Evolutionary conservation across 2,888 invertebrate genomes (phyloP), one percentile per base, ranked within the genome.

Genomic region (Blastobasis adustella): DNA sequence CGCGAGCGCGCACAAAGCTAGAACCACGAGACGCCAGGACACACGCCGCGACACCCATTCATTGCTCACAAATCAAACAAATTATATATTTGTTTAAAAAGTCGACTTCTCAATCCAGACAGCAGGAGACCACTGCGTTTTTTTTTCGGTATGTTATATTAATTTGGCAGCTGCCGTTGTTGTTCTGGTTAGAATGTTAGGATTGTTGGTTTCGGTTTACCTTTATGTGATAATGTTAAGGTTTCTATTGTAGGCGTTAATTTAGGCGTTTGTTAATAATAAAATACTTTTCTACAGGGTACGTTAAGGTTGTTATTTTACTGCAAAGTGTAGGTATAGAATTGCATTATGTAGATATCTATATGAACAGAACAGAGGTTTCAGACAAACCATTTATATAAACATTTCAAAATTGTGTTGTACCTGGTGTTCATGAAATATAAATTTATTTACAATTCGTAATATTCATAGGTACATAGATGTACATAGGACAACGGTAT

Each of bases 1-100:
- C 86, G 84, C 75, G 76, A 78, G 69, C 72, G 56, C 55, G 75
- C 71, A 87, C 87, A 87, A 87, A 77, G 71, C 61, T 58, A 23
- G 23, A 23, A 63, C 65, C 65, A 67, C 71, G 71, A 70, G 68
- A 62, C 73, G 67, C 65, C 65, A 67, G 70, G 71, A 70, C 67
- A 62, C 73, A 67, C 63, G 67, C 64, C 67, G 67, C 67, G 70
- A 73, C 70, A 75, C 76, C 75, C 69, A 68, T 74, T 71, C 70
- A 73, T 74, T 61, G 66, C 77, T 78, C 82, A 84, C 82, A 87
- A 86, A 83, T 84, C 83, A 85, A 82, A 85, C 83, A 85, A 84
- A 86, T 86, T 86, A 82, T 84, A 81, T 82, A 82, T 81, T 74
- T 79, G 72, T 71, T 74, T 82, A 80, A 52, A 78, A 80, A 76